These are phyloP conservation scores for Nettapus auritus DNA, from an alignment of 2,113 vertebrate genomes.

Conservation along the genomic window DNA sequence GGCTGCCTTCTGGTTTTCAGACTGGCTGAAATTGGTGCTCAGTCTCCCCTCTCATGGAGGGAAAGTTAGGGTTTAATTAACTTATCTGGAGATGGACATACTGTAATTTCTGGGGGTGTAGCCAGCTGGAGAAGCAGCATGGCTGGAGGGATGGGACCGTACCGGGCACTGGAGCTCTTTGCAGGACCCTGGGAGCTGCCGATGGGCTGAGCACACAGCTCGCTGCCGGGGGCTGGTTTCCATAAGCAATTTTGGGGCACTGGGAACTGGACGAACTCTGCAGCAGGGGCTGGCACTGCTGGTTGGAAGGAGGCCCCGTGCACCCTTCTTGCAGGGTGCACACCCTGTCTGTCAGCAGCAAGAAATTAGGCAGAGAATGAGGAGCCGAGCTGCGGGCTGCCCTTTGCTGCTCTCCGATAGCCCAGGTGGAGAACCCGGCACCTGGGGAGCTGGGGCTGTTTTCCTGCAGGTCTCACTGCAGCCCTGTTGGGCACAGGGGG, in stretches of 20 bases:
- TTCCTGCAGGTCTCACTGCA: not conserved
- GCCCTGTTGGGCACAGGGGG: no score
- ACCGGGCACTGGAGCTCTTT: not conserved
- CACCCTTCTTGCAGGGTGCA: fast-evolving
- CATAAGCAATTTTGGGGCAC: fast-evolving
- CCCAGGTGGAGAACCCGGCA: no score
- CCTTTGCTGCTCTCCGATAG: not conserved
- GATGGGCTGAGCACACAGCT: not conserved
- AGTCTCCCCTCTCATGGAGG: no score
- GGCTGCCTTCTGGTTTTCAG: not conserved
- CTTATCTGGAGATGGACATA: fast-evolving
- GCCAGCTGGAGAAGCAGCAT: not conserved
- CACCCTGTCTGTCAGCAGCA: not conserved
- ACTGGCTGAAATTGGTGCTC: fast-evolving
- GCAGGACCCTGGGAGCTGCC: not conserved
- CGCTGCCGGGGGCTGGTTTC: fast-evolving
- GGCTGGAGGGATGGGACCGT: not conserved
- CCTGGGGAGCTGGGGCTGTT: not conserved
- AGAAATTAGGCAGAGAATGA: not conserved
- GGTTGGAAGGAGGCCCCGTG: not conserved
- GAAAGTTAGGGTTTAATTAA: no score
- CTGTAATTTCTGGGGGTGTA: not conserved
- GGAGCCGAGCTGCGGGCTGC: not conserved
- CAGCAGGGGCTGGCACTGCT: no score
- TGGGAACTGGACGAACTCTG: not conserved